A percentile compares a stretch with the other conserved stretches of the same genome.
phyloP scores from a whole-genome alignment of 2,797 vertebrate genomes.

The Syndactyla subalaris region DNA sequence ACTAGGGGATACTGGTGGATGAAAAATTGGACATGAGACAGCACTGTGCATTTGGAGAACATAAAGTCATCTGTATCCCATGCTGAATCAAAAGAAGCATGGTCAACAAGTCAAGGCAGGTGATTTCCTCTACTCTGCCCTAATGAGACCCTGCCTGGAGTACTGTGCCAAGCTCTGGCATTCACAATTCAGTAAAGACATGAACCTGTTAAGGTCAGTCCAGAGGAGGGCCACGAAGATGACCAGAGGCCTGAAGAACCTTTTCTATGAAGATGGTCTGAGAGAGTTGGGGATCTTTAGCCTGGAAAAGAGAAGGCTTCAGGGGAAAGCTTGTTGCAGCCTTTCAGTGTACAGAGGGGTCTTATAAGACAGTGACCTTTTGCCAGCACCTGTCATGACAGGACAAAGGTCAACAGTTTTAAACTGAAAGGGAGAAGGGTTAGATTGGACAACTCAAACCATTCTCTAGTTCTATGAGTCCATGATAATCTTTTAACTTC shows the following conservation, averaged over 20 bases:
- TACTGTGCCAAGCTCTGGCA: not conserved
- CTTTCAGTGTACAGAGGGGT: not conserved
- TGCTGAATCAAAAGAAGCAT: accelerated
- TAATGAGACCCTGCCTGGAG: not conserved
- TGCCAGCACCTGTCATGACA: not conserved
- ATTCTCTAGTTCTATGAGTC: not conserved
- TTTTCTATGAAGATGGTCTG: accelerated
- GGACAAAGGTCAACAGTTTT: not conserved
- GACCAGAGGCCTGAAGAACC: not conserved
- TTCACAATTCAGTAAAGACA: no score
- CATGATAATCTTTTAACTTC: not conserved
- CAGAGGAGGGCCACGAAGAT: accelerated
- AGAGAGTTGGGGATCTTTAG: accelerated
- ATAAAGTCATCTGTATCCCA: not conserved
- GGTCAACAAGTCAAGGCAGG: not conserved
- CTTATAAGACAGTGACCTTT: not conserved
- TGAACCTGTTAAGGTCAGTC: accelerated
- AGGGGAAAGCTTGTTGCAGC: not conserved
- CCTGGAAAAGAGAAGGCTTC: not conserved
- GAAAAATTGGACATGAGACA: not conserved
- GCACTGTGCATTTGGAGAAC: not conserved
- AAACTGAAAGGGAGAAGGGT: not conserved
- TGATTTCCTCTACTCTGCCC: not conserved
- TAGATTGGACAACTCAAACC: not conserved
- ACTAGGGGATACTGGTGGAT: not conserved